Base-by-base conservation (phyloP, 2,888 invertebrate species). In the Alloscopus bannaensis region DNA sequence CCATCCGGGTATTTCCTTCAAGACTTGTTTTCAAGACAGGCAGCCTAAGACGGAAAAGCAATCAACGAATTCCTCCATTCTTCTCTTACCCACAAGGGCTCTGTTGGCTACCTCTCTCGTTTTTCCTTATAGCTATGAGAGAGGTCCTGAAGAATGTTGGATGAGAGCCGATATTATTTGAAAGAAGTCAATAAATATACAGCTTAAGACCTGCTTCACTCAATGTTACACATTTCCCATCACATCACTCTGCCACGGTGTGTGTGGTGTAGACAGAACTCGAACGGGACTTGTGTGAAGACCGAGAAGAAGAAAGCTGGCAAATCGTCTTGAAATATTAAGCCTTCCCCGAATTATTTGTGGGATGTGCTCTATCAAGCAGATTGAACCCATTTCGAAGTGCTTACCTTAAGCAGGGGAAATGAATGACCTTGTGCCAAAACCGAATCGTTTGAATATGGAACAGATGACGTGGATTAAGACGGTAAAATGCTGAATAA, bases 21-120 rank as follows among this genome's bases (percentile, higher is more conserved):
- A 28, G 57, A 28, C 20, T 50, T n/a, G 8, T 57, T 57, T 70
- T 42, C 3, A 20, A 52, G 42, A 52, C 66, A 66, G 31, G 59
- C 2, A 71, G 47, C 24, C 59, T 42, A 66, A 64, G 59, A 65
- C 26, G 59, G 59, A 75, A 75, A 75, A 75, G 75, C 75, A 75
- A 75, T 75, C 66, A 66, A 66, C 59, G 66, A 75, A 75, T 75
- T 75, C 75, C 66, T 66, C 55, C 31, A 31, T 59, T 71, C 50
- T 55, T 73, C 62, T 73, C 55, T 55, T 42, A 18, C 55, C 40
- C 40, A 55, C 36, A n/a, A n/a, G n/a, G n/a, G n/a, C n/a, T n/a
- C n/a, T n/a, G n/a, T n/a, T n/a, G n/a, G n/a, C n/a, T n/a, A n/a
- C n/a, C n/a, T n/a, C n/a, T n/a, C n/a, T n/a, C n/a, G n/a, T n/a